phyloP scores from a whole-genome alignment of 2,797 vertebrate genomes.

The Mallotus villosus region DNA sequence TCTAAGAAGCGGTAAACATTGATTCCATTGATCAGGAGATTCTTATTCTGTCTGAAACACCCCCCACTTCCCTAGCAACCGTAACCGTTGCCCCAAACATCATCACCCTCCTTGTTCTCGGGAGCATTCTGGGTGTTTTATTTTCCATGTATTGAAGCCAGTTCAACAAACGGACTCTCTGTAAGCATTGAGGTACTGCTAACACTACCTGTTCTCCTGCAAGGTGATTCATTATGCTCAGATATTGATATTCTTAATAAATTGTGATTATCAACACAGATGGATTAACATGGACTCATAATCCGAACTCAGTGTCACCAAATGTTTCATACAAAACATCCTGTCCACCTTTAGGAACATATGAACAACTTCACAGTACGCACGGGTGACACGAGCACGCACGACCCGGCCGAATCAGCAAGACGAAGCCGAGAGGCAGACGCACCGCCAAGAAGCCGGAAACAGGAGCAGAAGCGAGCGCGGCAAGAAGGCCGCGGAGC shows the following conservation, averaged over 20 bases:
- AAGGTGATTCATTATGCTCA: no score
- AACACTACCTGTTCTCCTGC: no score
- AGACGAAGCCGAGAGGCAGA: no score
- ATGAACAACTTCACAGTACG: conserved; percentile 23
- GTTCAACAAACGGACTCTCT: conserved; percentile 7
- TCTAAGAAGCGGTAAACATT: not conserved
- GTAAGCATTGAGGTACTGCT: no score
- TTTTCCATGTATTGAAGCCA: not conserved
- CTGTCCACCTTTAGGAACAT: not conserved
- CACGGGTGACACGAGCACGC: no score
- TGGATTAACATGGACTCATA: conserved; percentile 21
- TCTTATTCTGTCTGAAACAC: not conserved
- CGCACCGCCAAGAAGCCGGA: no score
- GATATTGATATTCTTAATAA: conserved; percentile 29
- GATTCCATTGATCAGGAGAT: not conserved
- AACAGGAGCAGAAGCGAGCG: no score
- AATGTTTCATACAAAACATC: conserved; percentile 20
- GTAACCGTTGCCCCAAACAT: not conserved
- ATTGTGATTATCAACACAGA: conserved; percentile 28
- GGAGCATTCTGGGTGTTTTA: not conserved
- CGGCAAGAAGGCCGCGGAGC: no score
- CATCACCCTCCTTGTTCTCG: not conserved
- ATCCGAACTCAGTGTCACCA: conserved; percentile 13
- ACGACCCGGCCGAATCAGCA: no score
- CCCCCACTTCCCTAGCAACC: not conserved